Base-by-base conservation (phyloP, 2,113 vertebrate genomes). In the Rhodinocichla rosea region DNA sequence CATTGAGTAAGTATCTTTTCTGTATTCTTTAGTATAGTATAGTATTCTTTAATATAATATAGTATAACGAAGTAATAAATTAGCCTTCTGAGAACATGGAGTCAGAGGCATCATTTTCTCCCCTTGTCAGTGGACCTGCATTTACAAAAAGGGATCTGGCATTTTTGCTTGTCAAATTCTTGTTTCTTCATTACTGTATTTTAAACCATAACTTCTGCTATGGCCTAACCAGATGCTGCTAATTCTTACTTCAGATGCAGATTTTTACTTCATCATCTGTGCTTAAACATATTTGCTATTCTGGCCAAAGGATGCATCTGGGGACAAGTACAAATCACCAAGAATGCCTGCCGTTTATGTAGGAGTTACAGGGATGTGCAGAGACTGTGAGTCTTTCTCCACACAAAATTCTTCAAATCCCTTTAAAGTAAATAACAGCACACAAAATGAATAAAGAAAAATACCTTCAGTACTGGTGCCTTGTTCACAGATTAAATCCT, bases 331-430 rank as follows among this genome's bases (percentile, higher is more conserved):
- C 8, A 63, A 63, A 57, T 42, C 3, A 40, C 19, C 30, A 49
- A 45, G 65, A 94, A n/a, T 1, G 0, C 13, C 33, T 35, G 8
- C 3, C 20, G 0, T 45, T 49, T 55, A 4, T 5, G 4, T 21
- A 63, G 15, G 9, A 74, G 37, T 63, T 75, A 27, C 0, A 10
- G 28, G 42, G 20, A 17, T 42, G 4, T 55, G 59, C 7, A 57
- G 15, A 70, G 42, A 35, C 24, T 28, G 4, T 23, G 8, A 4
- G 2, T 4, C 21, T 59, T 82, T 56, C 17, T 52, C 4, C 17
- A 4, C 4, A 49, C 13, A 45, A 49, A 90, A 53, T 11, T 47
- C 28, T 75, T 74, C 26, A 81, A 62, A 82, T 44, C 2, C 5
- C 28, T 67, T 67, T 59, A 10, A 24, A 18, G 3, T 35, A 50